Conservation (phyloP, 1,140 invertebrate genomes). For the Drosophila persimilis region DNA sequence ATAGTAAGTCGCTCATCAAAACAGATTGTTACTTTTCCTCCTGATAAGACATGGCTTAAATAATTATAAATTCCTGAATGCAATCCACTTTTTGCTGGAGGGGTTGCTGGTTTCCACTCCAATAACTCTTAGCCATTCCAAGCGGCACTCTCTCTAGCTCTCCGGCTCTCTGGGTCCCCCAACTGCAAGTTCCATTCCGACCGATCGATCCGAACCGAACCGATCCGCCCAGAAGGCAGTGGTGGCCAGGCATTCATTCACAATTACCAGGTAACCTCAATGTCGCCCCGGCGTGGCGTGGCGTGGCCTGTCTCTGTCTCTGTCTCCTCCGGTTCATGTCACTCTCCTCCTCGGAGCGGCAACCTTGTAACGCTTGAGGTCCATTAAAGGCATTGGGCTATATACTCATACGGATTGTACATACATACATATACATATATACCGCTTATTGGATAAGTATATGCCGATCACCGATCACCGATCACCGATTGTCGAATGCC, state of each 20-base stretch:
- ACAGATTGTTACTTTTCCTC: neutral
- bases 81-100: neutral
- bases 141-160: too few relatives aligned
- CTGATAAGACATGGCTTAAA: conserved; percentile 9
- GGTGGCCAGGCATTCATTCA: conserved; percentile 11
- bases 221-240: conserved; percentile 47
- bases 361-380: conserved; percentile 54
- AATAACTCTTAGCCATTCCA: conserved; percentile 37
- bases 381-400: conserved; percentile 17
- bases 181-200: neutral
- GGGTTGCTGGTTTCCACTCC: conserved; percentile 31
- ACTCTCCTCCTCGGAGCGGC: conserved; percentile 19
- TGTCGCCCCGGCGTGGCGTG: conserved; percentile 25
- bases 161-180: conserved; percentile 1
- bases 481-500: conserved; percentile 2
- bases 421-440: conserved; percentile 8
- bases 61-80: neutral
- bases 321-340: conserved; percentile 41
- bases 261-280: conserved; percentile 48
- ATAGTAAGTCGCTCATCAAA: neutral
- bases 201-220: conserved; percentile 15
- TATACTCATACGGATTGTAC: neutral
- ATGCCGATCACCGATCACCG: conserved; percentile 27
- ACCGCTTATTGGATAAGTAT: conserved; percentile 41
- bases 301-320: conserved; percentile 2